These are phyloP conservation scores for Archivesica marissinica DNA, from an alignment of 1,140 invertebrate species.

Conservation along the genomic window DNA sequence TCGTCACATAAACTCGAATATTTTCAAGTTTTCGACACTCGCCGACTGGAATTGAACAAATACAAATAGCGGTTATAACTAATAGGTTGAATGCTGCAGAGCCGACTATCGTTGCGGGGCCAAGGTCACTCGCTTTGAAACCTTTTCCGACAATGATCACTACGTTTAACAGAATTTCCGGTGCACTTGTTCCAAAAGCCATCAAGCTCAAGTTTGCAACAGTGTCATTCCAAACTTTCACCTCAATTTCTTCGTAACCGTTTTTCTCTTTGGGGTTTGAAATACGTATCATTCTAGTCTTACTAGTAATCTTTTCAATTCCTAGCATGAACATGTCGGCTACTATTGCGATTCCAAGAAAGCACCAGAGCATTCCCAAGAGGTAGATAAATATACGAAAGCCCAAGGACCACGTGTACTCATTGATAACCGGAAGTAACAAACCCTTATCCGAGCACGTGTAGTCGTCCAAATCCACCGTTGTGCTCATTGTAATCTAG, in stretches of 20 bases:
- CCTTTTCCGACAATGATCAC: constrained; percentile 87
- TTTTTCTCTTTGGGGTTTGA: constrained; percentile 75
- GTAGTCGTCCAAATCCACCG: constrained; percentile 76
- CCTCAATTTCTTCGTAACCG: constrained; percentile 75
- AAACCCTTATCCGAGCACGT: constrained; percentile 84
- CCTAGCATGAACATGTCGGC: constrained; percentile 88
- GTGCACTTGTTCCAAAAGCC: constrained; percentile 88
- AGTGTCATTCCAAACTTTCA: constrained; percentile 87
- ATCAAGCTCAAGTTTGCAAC: constrained; percentile 88
- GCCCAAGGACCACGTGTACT: constrained; percentile 84
- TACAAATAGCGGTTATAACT: constrained; percentile 87
- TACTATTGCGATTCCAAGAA: constrained; percentile 87
- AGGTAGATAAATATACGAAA: constrained; percentile 86
- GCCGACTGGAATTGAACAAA: constrained; percentile 85
- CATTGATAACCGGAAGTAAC: constrained; percentile 86
- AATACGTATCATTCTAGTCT: constrained; percentile 85
- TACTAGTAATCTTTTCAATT: constrained; percentile 89
- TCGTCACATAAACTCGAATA: constrained; percentile 86
- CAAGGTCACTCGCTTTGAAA: constrained; percentile 86
- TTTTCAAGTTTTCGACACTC: constrained; percentile 92
- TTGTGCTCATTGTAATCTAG: constrained; percentile 9
- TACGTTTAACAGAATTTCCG: constrained; percentile 88
- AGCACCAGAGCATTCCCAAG: constrained; percentile 86
- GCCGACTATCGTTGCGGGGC: constrained; percentile 88
- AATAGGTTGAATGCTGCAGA: constrained; percentile 88